These are phyloP conservation scores for Cheumatopsyche charites DNA, from an alignment of 1,140 invertebrate species.

Conservation along the genomic window DNA sequence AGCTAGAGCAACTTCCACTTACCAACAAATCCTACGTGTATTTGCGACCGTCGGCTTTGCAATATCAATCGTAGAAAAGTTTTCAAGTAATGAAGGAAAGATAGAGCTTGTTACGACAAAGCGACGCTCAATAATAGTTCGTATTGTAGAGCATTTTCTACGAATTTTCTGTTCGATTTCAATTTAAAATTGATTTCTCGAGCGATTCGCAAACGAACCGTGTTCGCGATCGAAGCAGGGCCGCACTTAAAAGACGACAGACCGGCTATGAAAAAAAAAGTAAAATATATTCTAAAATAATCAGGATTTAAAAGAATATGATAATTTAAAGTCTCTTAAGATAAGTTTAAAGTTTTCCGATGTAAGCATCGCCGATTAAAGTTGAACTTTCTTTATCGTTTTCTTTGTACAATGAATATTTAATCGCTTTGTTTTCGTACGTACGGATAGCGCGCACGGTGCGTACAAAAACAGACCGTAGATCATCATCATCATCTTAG, in stretches of 20 bases:
- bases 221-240: background rate
- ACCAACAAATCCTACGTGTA: constrained; percentile 42
- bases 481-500: constrained; percentile 14
- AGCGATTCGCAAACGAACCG: no score
- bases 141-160: background rate
- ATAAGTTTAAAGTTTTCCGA: background rate
- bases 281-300: constrained; percentile 39
- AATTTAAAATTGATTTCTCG: background rate
- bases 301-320: constrained; percentile 19
- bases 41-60: constrained; percentile 21
- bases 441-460: constrained; percentile 26
- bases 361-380: background rate
- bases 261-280: constrained; percentile 5
- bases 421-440: constrained; percentile 7
- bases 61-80: background rate
- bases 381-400: background rate
- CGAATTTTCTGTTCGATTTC: constrained; percentile 14
- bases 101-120: constrained; percentile 1
- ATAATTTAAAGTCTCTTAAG: background rate
- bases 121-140: background rate
- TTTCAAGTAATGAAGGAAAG: background rate
- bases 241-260: background rate
- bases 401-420: background rate
- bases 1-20: constrained; percentile 48
- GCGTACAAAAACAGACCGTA: background rate